Evolutionary conservation across 2,113 vertebrate genomes (phyloP).

Genomic region (Hipposideros armiger): DNA sequence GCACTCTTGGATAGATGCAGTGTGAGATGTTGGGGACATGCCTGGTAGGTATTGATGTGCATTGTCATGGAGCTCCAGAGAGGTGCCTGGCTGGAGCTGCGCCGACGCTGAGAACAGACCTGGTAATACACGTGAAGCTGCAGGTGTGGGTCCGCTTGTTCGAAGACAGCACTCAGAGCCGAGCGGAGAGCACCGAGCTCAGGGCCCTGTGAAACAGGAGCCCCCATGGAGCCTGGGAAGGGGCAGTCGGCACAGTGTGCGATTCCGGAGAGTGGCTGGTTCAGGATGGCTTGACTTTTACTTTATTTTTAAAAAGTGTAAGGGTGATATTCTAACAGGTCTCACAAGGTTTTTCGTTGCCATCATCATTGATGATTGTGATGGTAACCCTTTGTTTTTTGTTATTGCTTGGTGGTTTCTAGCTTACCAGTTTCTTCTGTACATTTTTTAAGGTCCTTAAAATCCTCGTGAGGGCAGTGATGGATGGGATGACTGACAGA

Average conservation of each 20-base stretch:
- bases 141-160: background rate
- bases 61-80: background rate
- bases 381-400: background rate
- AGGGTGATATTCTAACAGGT: background rate
- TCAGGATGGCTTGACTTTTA: background rate
- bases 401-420: background rate
- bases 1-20: background rate
- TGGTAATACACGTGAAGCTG: background rate
- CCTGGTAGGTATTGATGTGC: background rate
- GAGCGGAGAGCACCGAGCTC: background rate
- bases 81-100: background rate
- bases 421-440: background rate
- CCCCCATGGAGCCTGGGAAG: background rate
- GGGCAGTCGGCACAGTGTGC: background rate
- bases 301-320: background rate
- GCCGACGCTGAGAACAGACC: background rate
- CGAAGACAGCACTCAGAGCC: background rate
- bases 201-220: too few relatives aligned
- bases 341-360: background rate
- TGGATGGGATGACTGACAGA: constrained; percentile 89
- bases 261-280: background rate
- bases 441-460: constrained; percentile 90
- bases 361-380: background rate
- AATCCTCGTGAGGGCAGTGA: constrained; percentile 92
- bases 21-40: background rate